A percentile compares a stretch with the other conserved stretches of the same genome.
Conservation (phyloP, 2,888 invertebrate genomes). For the Luperina nickerlii region DNA sequence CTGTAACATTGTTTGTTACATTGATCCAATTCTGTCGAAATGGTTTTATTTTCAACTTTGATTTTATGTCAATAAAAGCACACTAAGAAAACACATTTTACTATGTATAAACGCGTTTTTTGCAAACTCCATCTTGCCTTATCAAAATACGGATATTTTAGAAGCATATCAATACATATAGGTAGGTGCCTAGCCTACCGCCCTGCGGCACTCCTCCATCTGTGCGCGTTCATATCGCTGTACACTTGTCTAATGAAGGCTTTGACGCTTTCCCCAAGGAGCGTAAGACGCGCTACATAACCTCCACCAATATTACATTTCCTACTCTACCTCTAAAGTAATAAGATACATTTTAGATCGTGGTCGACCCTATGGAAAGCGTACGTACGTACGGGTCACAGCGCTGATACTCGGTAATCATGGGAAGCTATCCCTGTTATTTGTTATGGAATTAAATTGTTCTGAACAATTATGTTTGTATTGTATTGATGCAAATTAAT, state of each 20-base stretch:
- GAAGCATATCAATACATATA: constrained; percentile 49
- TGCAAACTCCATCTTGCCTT: constrained; percentile 3
- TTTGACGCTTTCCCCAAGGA: constrained; percentile 73
- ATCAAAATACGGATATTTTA: constrained; percentile 16
- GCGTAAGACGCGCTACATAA: constrained; percentile 60
- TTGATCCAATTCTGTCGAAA: constrained; percentile 23
- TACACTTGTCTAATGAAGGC: constrained; percentile 78
- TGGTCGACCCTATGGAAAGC: constrained; percentile 46
- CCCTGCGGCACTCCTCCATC: constrained; percentile 70
- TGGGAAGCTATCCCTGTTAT: constrained; percentile 67
- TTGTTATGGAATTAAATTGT: constrained; percentile 69
- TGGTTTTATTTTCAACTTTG: constrained; percentile 1
- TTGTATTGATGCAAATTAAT: constrained; percentile 60
- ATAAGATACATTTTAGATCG: constrained; percentile 64
- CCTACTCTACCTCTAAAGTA: constrained; percentile 43
- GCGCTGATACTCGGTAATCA: constrained; percentile 70
- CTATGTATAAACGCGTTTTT: not conserved
- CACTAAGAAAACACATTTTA: not conserved
- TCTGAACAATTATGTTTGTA: constrained; percentile 66
- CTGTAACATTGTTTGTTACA: constrained; percentile 12
- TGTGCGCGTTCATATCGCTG: constrained; percentile 69
- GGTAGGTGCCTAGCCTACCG: constrained; percentile 50
- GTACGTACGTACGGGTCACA: constrained; percentile 56
- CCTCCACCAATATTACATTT: constrained; percentile 46
- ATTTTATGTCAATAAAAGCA: constrained; percentile 11